phyloP scores from a whole-genome alignment of 2,797 vertebrate species.

The Margarornis squamiger region DNA sequence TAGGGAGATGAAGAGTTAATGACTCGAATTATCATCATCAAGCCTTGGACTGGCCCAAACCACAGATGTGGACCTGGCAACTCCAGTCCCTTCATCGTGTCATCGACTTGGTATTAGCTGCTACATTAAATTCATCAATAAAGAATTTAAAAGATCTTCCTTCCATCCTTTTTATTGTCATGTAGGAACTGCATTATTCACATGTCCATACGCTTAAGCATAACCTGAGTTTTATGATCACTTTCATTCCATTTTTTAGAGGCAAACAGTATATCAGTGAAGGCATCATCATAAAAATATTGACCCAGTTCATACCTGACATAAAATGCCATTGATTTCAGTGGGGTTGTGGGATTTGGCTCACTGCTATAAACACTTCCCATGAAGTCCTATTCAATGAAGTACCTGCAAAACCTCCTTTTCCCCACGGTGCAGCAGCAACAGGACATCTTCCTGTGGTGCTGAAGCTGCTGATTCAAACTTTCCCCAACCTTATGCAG shows the following conservation, averaged over 20 bases:
- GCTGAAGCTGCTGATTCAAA: not conserved
- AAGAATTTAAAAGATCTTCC: constrained; percentile 15
- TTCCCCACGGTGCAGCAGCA: accelerated
- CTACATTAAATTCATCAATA: constrained; percentile 42
- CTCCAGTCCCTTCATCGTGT: not conserved
- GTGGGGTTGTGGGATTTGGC: not conserved
- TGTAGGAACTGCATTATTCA: constrained; percentile 5
- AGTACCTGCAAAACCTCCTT: not conserved
- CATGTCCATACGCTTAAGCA: not conserved
- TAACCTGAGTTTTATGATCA: constrained; percentile 7
- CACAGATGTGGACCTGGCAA: not conserved
- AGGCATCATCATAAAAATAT: constrained; percentile 20
- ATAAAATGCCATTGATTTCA: constrained; percentile 30
- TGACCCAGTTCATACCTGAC: not conserved
- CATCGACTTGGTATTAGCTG: not conserved
- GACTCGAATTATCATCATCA: not conserved
- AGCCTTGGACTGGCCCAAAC: not conserved
- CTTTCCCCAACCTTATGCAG: not conserved
- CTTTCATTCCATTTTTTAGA: not conserved
- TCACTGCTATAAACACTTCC: not conserved
- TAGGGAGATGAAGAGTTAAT: not conserved
- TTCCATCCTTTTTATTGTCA: constrained; percentile 3
- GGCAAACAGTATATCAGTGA: not conserved
- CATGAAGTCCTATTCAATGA: not conserved
- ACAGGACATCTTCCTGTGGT: not conserved